A percentile compares a stretch with the other conserved stretches of the same genome.
phyloP scores from a whole-genome alignment of 2,797 vertebrate species.

The Poecilia gillii region DNA sequence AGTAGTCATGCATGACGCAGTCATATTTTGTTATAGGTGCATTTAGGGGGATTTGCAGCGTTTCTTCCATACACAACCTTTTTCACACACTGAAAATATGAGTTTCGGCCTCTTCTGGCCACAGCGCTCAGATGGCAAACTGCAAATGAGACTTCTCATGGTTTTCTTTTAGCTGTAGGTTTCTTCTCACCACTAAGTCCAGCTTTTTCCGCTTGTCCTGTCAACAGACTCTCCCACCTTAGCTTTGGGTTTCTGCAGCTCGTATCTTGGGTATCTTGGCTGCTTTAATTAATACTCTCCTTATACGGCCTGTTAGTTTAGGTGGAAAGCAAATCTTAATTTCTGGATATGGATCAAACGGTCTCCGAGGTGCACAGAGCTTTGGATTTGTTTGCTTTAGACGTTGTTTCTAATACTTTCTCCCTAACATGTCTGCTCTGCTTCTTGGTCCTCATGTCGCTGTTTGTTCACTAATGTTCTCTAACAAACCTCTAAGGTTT shows the following conservation, averaged over 20 bases:
- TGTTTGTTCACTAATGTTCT: not conserved
- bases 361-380: not conserved
- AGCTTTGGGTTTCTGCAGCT: not conserved
- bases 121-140: not conserved
- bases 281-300: not conserved
- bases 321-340: not conserved
- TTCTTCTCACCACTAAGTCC: not conserved
- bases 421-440: not conserved
- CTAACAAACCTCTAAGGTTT: not conserved
- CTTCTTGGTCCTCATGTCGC: not conserved
- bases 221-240: no score
- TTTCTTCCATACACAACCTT: not conserved
- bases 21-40: not conserved
- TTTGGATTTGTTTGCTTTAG: not conserved
- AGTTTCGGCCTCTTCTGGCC: not conserved
- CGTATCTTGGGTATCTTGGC: not conserved
- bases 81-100: not conserved
- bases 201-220: not conserved
- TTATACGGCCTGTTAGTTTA: not conserved
- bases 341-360: not conserved
- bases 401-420: not conserved
- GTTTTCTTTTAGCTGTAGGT: not conserved
- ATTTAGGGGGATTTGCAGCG: not conserved
- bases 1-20: not conserved
- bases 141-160: not conserved